These are phyloP conservation scores for Naja naja DNA, from an alignment of 2,113 vertebrate species.

Conservation along the genomic window DNA sequence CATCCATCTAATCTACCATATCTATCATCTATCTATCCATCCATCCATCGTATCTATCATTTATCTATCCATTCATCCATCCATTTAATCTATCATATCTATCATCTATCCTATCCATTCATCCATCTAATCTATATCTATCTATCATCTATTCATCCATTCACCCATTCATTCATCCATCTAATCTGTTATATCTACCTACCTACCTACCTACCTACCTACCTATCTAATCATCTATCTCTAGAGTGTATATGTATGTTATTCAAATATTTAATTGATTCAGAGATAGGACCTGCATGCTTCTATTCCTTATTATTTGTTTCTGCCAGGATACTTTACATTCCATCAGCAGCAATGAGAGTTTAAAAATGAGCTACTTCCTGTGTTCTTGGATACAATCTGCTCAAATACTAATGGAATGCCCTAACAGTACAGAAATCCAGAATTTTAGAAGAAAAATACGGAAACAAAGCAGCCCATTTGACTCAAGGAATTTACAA, in stretches of 20 bases:
- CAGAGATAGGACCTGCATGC: not conserved
- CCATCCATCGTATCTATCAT: too few species aligned
- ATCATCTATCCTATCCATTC: too few species aligned
- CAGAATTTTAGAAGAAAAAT: not conserved
- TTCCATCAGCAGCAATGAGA: not conserved
- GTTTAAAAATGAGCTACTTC: not conserved
- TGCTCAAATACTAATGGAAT: not conserved
- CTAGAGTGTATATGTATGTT: not conserved
- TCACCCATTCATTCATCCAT: too few species aligned
- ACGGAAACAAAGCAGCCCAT: not conserved
- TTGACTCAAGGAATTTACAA: not conserved
- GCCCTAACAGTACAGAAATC: not conserved
- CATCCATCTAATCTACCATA: too few species aligned
- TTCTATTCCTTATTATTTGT: not conserved
- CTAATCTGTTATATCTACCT: too few species aligned
- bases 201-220: too few species aligned
- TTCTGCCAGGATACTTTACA: not conserved
- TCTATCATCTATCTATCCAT: too few species aligned
- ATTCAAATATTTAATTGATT: not conserved
- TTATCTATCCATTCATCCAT: too few species aligned
- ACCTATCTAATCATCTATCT: too few species aligned
- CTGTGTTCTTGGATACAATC: not conserved
- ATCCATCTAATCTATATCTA: too few species aligned
- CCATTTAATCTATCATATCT: too few species aligned
- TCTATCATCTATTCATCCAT: rapidly evolving